Evolutionary conservation across 2,113 vertebrate species (phyloP), one percentile per base, ranked within the genome.

Genomic region (Microtus oregoni): DNA sequence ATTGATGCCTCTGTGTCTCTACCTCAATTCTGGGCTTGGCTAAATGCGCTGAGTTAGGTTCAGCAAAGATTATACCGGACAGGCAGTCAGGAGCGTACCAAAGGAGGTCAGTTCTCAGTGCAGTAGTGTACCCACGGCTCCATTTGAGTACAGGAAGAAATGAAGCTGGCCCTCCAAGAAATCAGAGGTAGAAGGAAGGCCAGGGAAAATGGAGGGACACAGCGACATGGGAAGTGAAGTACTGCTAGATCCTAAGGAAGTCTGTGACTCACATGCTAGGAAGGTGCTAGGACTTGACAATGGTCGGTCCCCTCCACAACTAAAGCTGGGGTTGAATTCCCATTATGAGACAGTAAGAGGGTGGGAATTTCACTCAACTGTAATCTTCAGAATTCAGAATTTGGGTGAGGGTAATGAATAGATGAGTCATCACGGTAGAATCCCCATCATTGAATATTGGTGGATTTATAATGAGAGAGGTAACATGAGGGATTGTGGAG

Each of bases 161-260:
- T 22, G 44, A 32, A 92, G 44, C 26, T 58, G 28, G n/a, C 5
- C 20, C 73, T 17, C 30, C 4, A 35, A 3, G 30, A 35, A 65
- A 47, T 22, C 28, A 2, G 91, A 47, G 61, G 10, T 41, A 63
- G 41, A 76, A 55, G 13, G 24, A 79, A 22, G 55, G 24, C 68
- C 1, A 0, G 50, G 13, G 1, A 44, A 79, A 30, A 93, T 41
- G 7, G 67, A 72, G 4, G 47, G 22, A 28, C 44, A 44, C 50
- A 28, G 4, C 24, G 0, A 10, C 9, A 41, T 9, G 4, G 1
- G 38, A 41, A 82, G 3, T 1, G 12, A 52, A 30, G 0, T 58
- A 6, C 58, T 65, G 41, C 28, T 58, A 70, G 12, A 41, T 10
- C 24, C 78, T 17, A 41, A 68, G 38, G 26, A 79, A 85, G 50